Evolutionary conservation across 2,888 invertebrate species (phyloP).

Genomic region (Euzetes globulus): DNA sequence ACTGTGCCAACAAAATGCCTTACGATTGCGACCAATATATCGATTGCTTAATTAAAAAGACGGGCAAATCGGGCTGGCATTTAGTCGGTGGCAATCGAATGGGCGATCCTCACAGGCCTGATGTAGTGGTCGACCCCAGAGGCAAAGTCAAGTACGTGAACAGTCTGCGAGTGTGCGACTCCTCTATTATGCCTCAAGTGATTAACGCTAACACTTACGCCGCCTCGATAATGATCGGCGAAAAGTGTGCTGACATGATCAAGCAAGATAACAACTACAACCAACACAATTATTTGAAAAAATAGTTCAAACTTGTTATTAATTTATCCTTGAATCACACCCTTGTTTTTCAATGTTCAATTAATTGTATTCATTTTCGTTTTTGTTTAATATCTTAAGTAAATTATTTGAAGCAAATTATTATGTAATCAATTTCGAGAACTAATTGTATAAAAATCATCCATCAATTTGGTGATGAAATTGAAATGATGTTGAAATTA

Average conservation of each 20-base stretch:
- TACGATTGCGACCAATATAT: conserved; percentile 11
- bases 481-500: too few species aligned
- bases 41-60: background rate
- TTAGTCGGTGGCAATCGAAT: background rate
- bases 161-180: background rate
- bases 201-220: conserved; percentile 5
- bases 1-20: background rate
- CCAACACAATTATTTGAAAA: background rate
- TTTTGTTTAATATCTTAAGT: too few species aligned
- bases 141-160: background rate
- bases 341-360: too few species aligned
- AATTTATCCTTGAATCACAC: too few species aligned
- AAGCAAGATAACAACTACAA: background rate
- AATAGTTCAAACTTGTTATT: background rate
- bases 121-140: conserved; percentile 2
- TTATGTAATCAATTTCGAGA: too few species aligned
- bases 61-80: background rate
- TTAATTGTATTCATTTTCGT: too few species aligned
- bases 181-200: background rate
- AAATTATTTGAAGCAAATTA: too few species aligned
- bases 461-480: too few species aligned
- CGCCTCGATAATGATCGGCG: conserved; percentile 1
- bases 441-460: too few species aligned
- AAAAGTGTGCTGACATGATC: conserved; percentile 1
- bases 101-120: background rate